Percentiles rank a stretch among this genome's conserved stretches.
Evolutionary conservation across 2,113 vertebrate species (phyloP).

Genomic region (Thomomys bottae): DNA sequence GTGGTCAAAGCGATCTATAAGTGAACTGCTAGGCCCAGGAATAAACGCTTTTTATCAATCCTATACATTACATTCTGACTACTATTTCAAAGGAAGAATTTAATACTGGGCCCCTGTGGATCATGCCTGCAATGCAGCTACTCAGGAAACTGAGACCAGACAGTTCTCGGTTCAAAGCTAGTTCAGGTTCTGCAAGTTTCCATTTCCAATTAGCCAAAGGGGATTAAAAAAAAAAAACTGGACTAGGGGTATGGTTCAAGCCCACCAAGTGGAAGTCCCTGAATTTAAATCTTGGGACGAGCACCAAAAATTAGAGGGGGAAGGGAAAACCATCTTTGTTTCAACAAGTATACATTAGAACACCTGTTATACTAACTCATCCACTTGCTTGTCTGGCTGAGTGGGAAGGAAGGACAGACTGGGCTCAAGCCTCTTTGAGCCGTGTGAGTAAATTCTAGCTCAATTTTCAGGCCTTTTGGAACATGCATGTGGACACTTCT

Average conservation of each 20-base stretch:
- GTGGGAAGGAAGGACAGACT: neutral
- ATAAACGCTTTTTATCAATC: neutral
- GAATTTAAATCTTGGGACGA: too few relatives aligned
- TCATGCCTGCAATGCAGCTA: too few relatives aligned
- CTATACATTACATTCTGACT: neutral
- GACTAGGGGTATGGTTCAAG: too few relatives aligned
- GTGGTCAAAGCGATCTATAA: neutral
- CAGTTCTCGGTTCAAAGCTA: too few relatives aligned
- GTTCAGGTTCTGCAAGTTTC: too few relatives aligned
- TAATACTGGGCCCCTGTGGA: too few relatives aligned
- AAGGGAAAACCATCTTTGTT: neutral
- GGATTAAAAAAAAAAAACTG: too few relatives aligned
- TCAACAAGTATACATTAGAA: neutral
- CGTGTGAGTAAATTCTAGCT: conserved; percentile 37
- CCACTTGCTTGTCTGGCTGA: neutral
- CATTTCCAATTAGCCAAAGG: too few relatives aligned
- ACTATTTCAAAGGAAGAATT: neutral
- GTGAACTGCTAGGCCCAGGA: neutral
- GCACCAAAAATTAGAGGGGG: too few relatives aligned
- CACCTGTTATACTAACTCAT: neutral
- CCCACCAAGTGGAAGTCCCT: too few relatives aligned
- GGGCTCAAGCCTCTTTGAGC: neutral
- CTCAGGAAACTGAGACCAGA: too few relatives aligned
- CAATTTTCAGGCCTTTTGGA: conserved; percentile 73
- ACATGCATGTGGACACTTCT: conserved; percentile 63